Base-by-base conservation (phyloP, 2,797 vertebrate genomes). In the Eospalax fontanierii region DNA sequence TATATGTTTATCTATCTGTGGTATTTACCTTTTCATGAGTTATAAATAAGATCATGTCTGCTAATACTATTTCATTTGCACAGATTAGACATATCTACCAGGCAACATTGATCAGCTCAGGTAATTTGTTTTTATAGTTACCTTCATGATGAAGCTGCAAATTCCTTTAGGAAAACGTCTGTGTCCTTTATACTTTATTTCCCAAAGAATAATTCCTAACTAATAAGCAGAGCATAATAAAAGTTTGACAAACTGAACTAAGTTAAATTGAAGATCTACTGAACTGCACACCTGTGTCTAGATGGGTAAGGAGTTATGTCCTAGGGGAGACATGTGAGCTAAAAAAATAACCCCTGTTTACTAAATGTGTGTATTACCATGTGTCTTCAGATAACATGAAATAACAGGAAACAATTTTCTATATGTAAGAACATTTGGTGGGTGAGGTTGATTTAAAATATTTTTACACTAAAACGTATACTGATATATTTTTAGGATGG, bases 181-280 rank as follows among this genome's bases (percentile, higher is more conserved):
- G 2, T 65, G 28, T 38, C 30, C 0, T 14, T 63, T 90, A 83
- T 19, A 90, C 54, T 92, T 90, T 63, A 71, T 70, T 92, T 86
- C 10, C 65, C 33, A 76, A 54, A 66, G 10, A 93, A 73, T n/a
- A 12, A 8, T 16, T 38, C 4, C 28, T 87, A 6, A 22, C 28
- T 94, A 33, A 50, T 6, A 15, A 81, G 7, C 12, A 63, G 14
- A 33, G 11, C 33, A 66, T 33, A 85, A 2, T 35, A 40, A 94
- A 24, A 65, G 4, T 66, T 59, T 43, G 54, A 15, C 21, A 93
- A 65, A 65, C 2, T 35, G 21, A 90, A 66, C 35, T 63, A 88
- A 90, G 87, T 85, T 93, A 68, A 94, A 84, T 28, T 66, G 26
- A 83, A 93, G 15, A 50, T 61, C 43, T 76, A 35, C 19, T 16